phyloP scores from a whole-genome alignment of 2,888 invertebrate species.

The Neocrepidodera transversa region DNA sequence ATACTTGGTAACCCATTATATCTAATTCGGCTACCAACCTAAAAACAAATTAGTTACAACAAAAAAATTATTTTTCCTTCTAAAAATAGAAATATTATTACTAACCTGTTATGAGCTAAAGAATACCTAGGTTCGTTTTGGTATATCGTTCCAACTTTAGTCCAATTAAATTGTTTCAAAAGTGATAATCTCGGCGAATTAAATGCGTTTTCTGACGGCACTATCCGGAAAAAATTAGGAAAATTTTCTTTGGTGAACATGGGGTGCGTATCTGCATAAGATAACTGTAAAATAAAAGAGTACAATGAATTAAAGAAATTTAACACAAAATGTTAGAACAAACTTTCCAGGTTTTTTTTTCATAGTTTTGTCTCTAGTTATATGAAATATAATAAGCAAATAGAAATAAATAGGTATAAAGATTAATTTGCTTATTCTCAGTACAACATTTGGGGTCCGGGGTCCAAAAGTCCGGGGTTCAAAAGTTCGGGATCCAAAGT shows the following conservation, averaged over 20 bases:
- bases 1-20: constrained; percentile 78
- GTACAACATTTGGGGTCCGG: too few relatives aligned
- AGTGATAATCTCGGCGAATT: constrained; percentile 90
- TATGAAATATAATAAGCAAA: too few relatives aligned
- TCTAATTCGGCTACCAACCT: constrained; percentile 87
- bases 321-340: too few relatives aligned
- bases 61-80: too few relatives aligned
- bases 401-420: too few relatives aligned
- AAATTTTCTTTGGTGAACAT: constrained; percentile 94
- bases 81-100: too few relatives aligned
- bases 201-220: constrained; percentile 95
- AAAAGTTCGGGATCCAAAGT: too few relatives aligned
- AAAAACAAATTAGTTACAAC: constrained; percentile 29
- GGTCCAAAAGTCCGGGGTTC: too few relatives aligned
- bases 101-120: constrained; percentile 70
- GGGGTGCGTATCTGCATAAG: constrained; percentile 97
- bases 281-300: constrained; percentile 83
- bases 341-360: not conserved
- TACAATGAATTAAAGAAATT: constrained; percentile 9
- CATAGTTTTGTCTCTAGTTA: not conserved
- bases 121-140: constrained; percentile 95
- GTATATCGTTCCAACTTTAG: constrained; percentile 94
- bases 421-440: too few relatives aligned
- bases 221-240: constrained; percentile 96
- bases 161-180: constrained; percentile 95